phyloP scores from a whole-genome alignment of 2,113 vertebrate species.

The Nyctereutes procyonoides region DNA sequence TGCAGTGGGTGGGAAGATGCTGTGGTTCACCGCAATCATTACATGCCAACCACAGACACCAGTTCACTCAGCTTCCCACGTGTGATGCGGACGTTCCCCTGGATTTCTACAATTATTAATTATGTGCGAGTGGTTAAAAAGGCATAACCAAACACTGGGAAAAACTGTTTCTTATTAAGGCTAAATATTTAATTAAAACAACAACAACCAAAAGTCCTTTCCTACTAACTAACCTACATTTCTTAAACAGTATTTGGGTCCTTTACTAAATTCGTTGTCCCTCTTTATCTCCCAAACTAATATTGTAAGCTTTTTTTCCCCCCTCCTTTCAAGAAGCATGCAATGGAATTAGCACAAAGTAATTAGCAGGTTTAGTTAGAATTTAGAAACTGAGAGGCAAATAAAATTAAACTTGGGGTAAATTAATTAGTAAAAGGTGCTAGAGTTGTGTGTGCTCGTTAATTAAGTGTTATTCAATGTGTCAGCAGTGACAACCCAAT shows the following conservation, averaged over 20 bases:
- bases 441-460: slow-evolving; percentile 43
- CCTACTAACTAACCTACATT: neutral
- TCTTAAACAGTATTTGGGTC: neutral
- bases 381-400: slow-evolving; percentile 74
- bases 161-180: neutral
- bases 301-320: neutral
- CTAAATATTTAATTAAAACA: neutral
- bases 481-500: slow-evolving; percentile 2
- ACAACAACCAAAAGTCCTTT: neutral
- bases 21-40: rapidly evolving
- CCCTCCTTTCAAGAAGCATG: neutral
- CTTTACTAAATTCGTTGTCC: neutral
- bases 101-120: neutral
- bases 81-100: neutral
- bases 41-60: neutral
- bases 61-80: neutral
- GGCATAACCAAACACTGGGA: neutral
- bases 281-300: neutral
- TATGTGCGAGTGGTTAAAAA: neutral
- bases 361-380: slow-evolving; percentile 74
- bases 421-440: slow-evolving; percentile 76
- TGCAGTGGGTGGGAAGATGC: no score
- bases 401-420: slow-evolving; percentile 68
- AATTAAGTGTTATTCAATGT: slow-evolving; percentile 65
- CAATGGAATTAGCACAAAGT: slow-evolving; percentile 60